phyloP scores from a whole-genome alignment of 2,113 vertebrate species.

The Macquaria ambigua region DNA sequence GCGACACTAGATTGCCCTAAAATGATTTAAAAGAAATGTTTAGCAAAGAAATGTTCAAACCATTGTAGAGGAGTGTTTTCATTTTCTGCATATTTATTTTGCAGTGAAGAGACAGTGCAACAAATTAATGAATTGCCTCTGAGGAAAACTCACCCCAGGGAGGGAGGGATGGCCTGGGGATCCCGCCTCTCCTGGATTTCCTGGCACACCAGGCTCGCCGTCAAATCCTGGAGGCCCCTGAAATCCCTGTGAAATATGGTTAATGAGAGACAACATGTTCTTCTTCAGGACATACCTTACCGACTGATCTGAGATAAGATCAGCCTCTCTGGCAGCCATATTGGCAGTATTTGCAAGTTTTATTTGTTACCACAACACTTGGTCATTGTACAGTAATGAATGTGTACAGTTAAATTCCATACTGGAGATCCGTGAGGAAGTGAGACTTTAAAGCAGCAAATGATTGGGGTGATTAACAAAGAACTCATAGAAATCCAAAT shows the following conservation, averaged over 20 bases:
- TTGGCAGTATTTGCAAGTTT: no score
- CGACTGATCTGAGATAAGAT: not conserved
- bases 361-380: no score
- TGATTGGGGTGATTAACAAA: no score
- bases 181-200: slow-evolving; percentile 92
- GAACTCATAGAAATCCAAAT: no score
- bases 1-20: slow-evolving; percentile 87
- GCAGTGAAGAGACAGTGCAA: not conserved
- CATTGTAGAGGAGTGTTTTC: not conserved
- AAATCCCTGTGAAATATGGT: slow-evolving; percentile 86
- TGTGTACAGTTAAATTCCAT: no score
- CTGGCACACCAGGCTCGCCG: slow-evolving; percentile 96
- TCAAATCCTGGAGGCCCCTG: slow-evolving; percentile 92
- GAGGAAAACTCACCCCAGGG: slow-evolving; percentile 84
- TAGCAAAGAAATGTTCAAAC: not conserved
- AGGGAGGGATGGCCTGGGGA: slow-evolving; percentile 89
- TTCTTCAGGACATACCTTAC: not conserved
- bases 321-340: not conserved
- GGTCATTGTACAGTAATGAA: not conserved
- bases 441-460: no score
- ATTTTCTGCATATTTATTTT: not conserved
- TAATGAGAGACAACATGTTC: not conserved
- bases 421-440: no score
- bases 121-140: no score
- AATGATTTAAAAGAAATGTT: not conserved